Conservation (phyloP, 2,888 invertebrate species). For the Oligia latruncula region DNA sequence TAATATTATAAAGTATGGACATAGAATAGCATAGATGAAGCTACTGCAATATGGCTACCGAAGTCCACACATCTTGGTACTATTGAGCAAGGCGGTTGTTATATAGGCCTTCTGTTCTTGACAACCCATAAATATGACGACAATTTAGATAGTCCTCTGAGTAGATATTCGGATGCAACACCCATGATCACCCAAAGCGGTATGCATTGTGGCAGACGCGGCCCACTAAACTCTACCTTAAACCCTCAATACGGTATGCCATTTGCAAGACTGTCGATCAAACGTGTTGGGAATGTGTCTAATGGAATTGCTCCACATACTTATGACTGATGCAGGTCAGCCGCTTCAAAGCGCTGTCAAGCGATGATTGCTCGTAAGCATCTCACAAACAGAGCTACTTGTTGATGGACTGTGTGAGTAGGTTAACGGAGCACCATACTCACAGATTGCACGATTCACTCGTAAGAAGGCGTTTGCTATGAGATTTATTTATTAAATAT, state of each 20-base stretch:
- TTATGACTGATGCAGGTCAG: conserved; percentile 43
- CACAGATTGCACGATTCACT: background rate
- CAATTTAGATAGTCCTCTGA: background rate
- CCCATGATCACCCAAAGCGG: background rate
- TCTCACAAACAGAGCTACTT: conserved; percentile 8
- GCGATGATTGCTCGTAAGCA: conserved; percentile 31
- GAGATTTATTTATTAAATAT: background rate
- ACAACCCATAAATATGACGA: background rate
- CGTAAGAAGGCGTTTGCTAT: background rate
- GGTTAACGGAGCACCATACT: conserved; percentile 11
- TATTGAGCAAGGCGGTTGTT: background rate
- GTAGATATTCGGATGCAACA: background rate
- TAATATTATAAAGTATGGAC: too few species aligned
- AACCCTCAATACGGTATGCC: conserved; percentile 27
- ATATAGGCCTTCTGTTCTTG: background rate
- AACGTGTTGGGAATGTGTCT: conserved; percentile 1
- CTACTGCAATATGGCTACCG: background rate
- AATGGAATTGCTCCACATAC: conserved; percentile 12
- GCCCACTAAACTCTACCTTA: background rate
- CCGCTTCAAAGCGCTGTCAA: conserved; percentile 53
- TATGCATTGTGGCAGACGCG: background rate
- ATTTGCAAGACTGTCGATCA: conserved; percentile 17
- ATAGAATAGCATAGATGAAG: too few species aligned
- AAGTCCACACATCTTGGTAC: background rate
- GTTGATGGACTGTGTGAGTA: conserved; percentile 42